These are phyloP conservation scores for Megaleporinus macrocephalus DNA, from an alignment of 2,113 vertebrate species.

Conservation along the genomic window DNA sequence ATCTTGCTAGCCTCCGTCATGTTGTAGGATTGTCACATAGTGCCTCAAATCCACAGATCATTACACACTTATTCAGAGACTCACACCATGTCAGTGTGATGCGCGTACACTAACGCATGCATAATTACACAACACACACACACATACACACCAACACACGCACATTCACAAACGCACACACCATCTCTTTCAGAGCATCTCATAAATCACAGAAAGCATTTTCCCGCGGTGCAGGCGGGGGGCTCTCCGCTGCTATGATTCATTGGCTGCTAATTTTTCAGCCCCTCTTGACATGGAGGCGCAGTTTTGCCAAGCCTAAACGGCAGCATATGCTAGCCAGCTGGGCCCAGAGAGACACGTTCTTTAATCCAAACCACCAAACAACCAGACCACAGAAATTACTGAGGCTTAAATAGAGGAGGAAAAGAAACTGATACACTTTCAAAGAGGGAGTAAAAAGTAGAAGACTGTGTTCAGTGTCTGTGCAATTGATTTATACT, in stretches of 20 bases:
- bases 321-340: slow-evolving; percentile 80
- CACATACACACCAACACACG: slow-evolving; percentile 14
- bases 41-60: slow-evolving; percentile 23
- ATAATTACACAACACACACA: slow-evolving; percentile 25
- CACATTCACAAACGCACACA: slow-evolving; percentile 10
- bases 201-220: slow-evolving; percentile 10
- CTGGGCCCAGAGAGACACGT: slow-evolving; percentile 65
- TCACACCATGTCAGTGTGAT: background rate
- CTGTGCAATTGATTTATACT: no score
- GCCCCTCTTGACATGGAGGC: slow-evolving; percentile 76
- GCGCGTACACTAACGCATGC: slow-evolving; percentile 12
- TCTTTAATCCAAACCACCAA: slow-evolving; percentile 63
- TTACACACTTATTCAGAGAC: slow-evolving; percentile 20
- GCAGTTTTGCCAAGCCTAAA: slow-evolving; percentile 80
- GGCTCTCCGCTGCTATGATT: slow-evolving; percentile 76
- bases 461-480: background rate
- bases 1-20: no score
- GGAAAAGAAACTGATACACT: background rate
- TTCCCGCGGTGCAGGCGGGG: background rate
- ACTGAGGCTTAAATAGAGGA: slow-evolving; percentile 22
- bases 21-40: slow-evolving; percentile 21
- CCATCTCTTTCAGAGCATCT: background rate
- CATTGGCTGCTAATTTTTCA: slow-evolving; percentile 83
- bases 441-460: background rate
- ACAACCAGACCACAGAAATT: slow-evolving; percentile 55